Conservation (phyloP, 2,888 invertebrate genomes). For the Eustalomyia histrio region DNA sequence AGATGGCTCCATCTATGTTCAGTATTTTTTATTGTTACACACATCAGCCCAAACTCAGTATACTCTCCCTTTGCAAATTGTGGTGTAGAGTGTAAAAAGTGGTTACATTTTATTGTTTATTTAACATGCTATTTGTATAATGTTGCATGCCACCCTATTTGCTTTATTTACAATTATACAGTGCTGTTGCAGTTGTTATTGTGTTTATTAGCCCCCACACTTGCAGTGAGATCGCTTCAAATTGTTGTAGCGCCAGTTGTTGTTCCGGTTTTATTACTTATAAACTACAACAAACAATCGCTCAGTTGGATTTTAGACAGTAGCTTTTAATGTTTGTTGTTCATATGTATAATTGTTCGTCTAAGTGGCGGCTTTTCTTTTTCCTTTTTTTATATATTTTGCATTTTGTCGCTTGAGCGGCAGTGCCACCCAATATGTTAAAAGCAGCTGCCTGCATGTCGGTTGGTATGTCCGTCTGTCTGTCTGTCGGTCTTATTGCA, state of each 20-base stretch:
- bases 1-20: too few species aligned
- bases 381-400: conserved; percentile 44
- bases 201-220: conserved; percentile 63
- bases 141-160: conserved; percentile 45
- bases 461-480: conserved; percentile 31
- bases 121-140: conserved; percentile 31
- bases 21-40: too few species aligned
- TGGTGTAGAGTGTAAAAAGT: too few species aligned
- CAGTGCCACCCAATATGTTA: conserved; percentile 57
- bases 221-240: conserved; percentile 66
- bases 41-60: too few species aligned
- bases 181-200: conserved; percentile 25
- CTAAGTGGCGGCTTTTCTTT: conserved; percentile 61
- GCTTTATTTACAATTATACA: conserved; percentile 41
- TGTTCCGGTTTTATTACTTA: conserved; percentile 72
- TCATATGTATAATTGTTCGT: conserved; percentile 42
- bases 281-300: conserved; percentile 32
- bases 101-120: conserved; percentile 24
- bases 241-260: conserved; percentile 75
- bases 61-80: too few species aligned
- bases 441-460: conserved; percentile 57
- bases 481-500: conserved; percentile 43
- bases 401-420: conserved; percentile 58
- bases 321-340: conserved; percentile 62
- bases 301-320: conserved; percentile 39